Conservation (phyloP, 2,888 invertebrate genomes). For the Gryllus longicercus region DNA sequence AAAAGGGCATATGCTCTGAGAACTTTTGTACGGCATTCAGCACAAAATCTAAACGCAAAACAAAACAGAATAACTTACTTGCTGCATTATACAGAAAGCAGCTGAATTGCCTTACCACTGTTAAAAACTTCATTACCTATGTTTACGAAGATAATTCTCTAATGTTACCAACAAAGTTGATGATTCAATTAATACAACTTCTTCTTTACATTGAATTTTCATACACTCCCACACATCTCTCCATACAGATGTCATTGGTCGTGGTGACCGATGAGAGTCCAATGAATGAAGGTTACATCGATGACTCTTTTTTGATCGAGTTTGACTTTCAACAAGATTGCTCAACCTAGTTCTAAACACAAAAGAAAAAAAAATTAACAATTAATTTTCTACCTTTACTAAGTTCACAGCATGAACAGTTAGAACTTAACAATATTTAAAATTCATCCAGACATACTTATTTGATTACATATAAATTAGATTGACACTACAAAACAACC, state of each 20-base stretch:
- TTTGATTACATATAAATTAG: no score
- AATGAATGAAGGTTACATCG: conserved; percentile 86
- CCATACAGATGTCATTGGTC: conserved; percentile 68
- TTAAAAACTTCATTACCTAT: conserved; percentile 55
- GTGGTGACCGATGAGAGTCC: conserved; percentile 76
- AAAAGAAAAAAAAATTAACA: no score
- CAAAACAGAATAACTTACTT: neutral
- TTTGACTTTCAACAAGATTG: conserved; percentile 73
- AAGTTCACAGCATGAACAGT: neutral
- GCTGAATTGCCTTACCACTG: neutral
- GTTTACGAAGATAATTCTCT: conserved; percentile 86
- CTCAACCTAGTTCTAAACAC: conserved; percentile 64
- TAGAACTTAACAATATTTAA: neutral
- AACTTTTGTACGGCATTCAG: conserved; percentile 90
- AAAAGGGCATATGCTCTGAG: conserved; percentile 79
- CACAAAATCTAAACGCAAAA: conserved; percentile 64
- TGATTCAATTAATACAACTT: conserved; percentile 83
- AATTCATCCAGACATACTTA: no score
- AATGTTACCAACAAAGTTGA: conserved; percentile 79
- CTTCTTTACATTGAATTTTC: conserved; percentile 73
- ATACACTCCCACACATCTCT: conserved; percentile 82
- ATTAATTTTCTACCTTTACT: neutral
- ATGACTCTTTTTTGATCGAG: conserved; percentile 82
- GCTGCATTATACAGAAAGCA: neutral
- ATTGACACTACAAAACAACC: no score